phyloP scores from a whole-genome alignment of 1,140 invertebrate genomes.

The Scaptomyza hsui region DNA sequence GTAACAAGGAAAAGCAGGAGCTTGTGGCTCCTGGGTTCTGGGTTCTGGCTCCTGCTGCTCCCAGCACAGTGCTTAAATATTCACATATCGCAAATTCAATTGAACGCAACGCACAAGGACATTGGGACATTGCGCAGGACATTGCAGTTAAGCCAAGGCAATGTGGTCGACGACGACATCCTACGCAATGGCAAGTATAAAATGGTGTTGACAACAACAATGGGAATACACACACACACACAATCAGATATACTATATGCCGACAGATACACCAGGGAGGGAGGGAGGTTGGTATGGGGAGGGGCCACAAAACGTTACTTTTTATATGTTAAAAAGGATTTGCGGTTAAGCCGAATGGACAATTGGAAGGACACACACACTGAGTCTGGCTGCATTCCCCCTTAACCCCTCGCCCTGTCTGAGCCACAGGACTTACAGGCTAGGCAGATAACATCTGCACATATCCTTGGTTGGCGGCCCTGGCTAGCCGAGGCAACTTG shows the following conservation, averaged over 20 bases:
- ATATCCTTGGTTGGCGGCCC: conserved; percentile 54
- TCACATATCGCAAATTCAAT: conserved; percentile 83
- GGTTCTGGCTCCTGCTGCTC: conserved; percentile 36
- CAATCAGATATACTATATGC: conserved; percentile 2
- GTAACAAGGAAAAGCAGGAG: conserved; percentile 22
- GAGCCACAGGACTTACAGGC: conserved; percentile 36
- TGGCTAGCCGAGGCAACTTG: conserved; percentile 59
- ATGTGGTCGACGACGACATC: conserved; percentile 35
- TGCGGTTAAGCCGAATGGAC: conserved; percentile 79
- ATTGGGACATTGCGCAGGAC: conserved; percentile 33
- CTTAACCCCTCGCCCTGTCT: conserved; percentile 1
- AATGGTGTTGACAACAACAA: conserved; percentile 82
- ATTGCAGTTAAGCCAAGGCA: conserved; percentile 62
- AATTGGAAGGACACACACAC: conserved; percentile 54
- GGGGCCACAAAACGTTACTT: conserved; percentile 69
- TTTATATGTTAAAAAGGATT: conserved; percentile 83
- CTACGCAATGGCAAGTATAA: conserved; percentile 73
- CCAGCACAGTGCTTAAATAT: conserved; percentile 80
- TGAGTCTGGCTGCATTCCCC: conserved; percentile 59
- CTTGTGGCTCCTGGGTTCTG: neutral
- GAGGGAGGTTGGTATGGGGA: conserved; percentile 28
- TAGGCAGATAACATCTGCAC: conserved; percentile 72
- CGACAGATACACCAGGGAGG: conserved; percentile 1
- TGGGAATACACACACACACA: conserved; percentile 56
- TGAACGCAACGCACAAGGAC: conserved; percentile 69